A percentile compares a stretch with the other conserved stretches of the same genome.
Conservation (phyloP, 2,888 invertebrate species). For the Panopea generosa region DNA sequence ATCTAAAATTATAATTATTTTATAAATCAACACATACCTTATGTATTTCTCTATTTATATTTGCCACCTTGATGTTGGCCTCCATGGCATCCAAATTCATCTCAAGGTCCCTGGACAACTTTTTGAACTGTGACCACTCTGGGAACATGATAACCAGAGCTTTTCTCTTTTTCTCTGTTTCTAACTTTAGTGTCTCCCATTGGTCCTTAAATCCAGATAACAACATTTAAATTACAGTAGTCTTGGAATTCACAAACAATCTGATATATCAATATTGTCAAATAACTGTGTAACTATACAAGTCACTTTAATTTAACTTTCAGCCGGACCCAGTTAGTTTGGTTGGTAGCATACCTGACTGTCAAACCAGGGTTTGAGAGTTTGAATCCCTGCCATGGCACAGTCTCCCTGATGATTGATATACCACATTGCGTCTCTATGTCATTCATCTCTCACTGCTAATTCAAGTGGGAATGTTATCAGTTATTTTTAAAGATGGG, state of each 20-base stretch:
- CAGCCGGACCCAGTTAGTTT: no score
- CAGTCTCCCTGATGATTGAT: no score
- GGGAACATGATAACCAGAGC: slow-evolving; percentile 69
- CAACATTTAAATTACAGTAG: background rate
- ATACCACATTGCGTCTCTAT: no score
- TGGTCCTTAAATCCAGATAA: slow-evolving; percentile 58
- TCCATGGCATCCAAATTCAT: slow-evolving; percentile 71
- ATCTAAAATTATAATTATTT: no score
- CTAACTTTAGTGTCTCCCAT: slow-evolving; percentile 69
- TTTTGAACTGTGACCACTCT: slow-evolving; percentile 71
- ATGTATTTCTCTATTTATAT: slow-evolving; percentile 60
- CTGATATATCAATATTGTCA: background rate
- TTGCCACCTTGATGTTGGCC: slow-evolving; percentile 61
- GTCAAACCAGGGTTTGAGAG: no score
- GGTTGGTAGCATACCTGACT: no score
- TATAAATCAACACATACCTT: slow-evolving; percentile 55
- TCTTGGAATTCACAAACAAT: background rate
- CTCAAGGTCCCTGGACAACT: slow-evolving; percentile 63
- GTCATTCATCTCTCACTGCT: no score
- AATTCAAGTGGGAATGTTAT: no score
- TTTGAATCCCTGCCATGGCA: no score
- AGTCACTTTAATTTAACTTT: no score
- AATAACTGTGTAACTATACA: no score
- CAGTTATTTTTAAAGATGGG: no score
- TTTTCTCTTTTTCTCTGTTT: slow-evolving; percentile 68